phyloP scores from a whole-genome alignment of 2,888 invertebrate species.

The Drosophila falleni region DNA sequence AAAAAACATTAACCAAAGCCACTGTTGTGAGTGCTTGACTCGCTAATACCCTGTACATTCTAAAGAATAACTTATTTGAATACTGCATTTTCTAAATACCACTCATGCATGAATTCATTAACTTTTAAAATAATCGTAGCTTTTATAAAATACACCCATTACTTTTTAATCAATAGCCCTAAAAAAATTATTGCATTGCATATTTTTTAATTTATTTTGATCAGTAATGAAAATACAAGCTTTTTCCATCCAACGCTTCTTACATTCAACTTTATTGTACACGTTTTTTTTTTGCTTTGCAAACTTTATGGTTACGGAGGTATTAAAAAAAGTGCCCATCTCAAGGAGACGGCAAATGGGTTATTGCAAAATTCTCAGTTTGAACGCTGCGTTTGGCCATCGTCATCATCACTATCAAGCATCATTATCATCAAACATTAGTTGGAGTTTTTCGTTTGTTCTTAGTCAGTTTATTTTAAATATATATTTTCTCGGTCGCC shows the following conservation, averaged over 20 bases:
- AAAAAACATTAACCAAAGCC: slow-evolving; percentile 8
- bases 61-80: too few species aligned
- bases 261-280: slow-evolving; percentile 9
- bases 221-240: background rate
- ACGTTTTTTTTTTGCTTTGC: slow-evolving; percentile 4
- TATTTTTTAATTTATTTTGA: background rate
- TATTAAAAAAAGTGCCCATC: slow-evolving; percentile 38
- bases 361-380: slow-evolving; percentile 55
- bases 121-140: too few species aligned
- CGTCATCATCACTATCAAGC: slow-evolving; percentile 43
- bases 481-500: slow-evolving; percentile 26
- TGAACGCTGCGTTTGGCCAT: slow-evolving; percentile 34
- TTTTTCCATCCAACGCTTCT: background rate
- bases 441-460: slow-evolving; percentile 24
- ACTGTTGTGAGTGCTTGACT: background rate
- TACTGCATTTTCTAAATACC: background rate
- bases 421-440: slow-evolving; percentile 32
- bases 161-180: background rate
- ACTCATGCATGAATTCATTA: background rate
- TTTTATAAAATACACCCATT: background rate
- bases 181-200: too few species aligned
- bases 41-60: slow-evolving; percentile 3
- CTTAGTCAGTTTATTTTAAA: background rate
- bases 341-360: slow-evolving; percentile 59
- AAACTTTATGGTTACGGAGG: slow-evolving; percentile 4